phyloP scores from a whole-genome alignment of 2,113 vertebrate species.

The Desmodus rotundus region DNA sequence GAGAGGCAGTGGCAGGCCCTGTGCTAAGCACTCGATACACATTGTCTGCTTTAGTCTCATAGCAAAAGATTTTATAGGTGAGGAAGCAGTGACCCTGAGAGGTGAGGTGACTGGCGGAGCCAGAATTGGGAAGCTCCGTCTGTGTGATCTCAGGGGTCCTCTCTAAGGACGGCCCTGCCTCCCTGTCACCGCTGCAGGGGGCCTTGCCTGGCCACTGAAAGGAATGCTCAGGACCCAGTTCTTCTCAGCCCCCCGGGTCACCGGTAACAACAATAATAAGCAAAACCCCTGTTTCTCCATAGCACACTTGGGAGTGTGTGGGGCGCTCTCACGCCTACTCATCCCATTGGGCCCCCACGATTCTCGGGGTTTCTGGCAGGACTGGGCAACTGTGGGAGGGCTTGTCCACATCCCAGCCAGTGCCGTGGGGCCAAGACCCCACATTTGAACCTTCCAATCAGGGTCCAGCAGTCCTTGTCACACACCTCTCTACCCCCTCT shows the following conservation, averaged over 20 bases:
- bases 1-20: background rate
- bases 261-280: background rate
- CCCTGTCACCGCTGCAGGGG: background rate
- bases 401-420: background rate
- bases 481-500: background rate
- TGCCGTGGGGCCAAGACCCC: background rate
- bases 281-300: background rate
- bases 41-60: background rate
- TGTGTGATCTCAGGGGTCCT: background rate
- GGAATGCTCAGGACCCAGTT: background rate
- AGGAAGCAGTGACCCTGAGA: background rate
- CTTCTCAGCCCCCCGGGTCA: background rate
- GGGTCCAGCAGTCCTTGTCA: background rate
- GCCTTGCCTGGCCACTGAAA: background rate
- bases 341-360: rapidly evolving
- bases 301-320: rapidly evolving
- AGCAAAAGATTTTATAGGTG: background rate
- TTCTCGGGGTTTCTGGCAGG: background rate
- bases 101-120: background rate
- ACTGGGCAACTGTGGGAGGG: background rate
- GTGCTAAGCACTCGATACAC: background rate
- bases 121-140: background rate
- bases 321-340: background rate
- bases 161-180: background rate
- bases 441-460: background rate